These are phyloP conservation scores for Teleopsis dalmanni DNA, from an alignment of 1,140 invertebrate species.

Conservation along the genomic window DNA sequence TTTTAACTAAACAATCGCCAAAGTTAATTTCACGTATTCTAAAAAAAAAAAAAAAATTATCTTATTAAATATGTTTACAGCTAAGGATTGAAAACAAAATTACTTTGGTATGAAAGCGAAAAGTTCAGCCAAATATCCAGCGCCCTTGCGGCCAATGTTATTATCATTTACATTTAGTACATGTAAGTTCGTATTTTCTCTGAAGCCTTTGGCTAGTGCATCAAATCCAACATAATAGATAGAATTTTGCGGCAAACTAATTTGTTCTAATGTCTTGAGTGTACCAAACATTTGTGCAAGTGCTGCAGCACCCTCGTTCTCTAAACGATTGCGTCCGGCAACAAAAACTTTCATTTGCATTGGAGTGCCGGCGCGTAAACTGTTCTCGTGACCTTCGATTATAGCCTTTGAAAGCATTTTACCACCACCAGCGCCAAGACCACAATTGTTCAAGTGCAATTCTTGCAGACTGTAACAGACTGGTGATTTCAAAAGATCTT, in stretches of 20 bases:
- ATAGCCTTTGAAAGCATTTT: slow-evolving; percentile 75
- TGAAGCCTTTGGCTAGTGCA: slow-evolving; percentile 71
- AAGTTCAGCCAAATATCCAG: slow-evolving; percentile 60
- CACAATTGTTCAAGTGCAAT: slow-evolving; percentile 89
- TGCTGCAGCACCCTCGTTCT: slow-evolving; percentile 84
- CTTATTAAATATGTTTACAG: background rate
- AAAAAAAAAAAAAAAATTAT: background rate
- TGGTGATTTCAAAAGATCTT: slow-evolving; percentile 73
- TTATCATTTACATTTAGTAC: slow-evolving; percentile 93
- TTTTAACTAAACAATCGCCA: slow-evolving; percentile 84
- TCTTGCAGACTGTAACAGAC: slow-evolving; percentile 74
- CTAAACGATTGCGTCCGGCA: slow-evolving; percentile 87
- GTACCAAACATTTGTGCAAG: slow-evolving; percentile 74
- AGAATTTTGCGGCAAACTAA: slow-evolving; percentile 95
- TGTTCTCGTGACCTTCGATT: slow-evolving; percentile 61
- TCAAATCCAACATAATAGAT: slow-evolving; percentile 81
- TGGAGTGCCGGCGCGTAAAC: slow-evolving; percentile 53
- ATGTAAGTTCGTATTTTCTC: slow-evolving; percentile 63
- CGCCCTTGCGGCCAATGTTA: slow-evolving; percentile 72
- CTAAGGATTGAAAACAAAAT: slow-evolving; percentile 20
- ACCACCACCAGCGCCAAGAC: slow-evolving; percentile 85
- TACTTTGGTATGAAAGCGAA: slow-evolving; percentile 53
- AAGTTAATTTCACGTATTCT: slow-evolving; percentile 72
- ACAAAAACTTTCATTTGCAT: slow-evolving; percentile 77
- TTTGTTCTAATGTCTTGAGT: slow-evolving; percentile 76